These are phyloP conservation scores for Taphrorychus bicolor DNA, from an alignment of 2,888 invertebrate genomes.

Conservation along the genomic window DNA sequence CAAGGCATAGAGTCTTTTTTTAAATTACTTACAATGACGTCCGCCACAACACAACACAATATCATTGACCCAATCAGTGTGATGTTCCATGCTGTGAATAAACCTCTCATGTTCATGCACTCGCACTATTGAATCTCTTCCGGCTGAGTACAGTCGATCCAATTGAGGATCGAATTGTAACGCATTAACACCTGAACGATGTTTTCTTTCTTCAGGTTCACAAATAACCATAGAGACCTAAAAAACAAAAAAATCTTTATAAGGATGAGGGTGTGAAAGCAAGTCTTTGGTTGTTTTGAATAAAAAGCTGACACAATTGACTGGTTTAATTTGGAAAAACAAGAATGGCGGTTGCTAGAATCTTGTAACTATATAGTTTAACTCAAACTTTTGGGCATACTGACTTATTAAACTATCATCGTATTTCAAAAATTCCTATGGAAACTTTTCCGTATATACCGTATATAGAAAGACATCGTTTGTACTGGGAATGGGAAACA, in stretches of 20 bases:
- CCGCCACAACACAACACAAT: slow-evolving; percentile 97
- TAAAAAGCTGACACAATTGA: not conserved
- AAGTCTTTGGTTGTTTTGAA: not conserved
- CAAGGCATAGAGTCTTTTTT: not conserved
- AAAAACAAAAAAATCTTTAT: not conserved
- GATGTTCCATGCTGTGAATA: slow-evolving; percentile 98
- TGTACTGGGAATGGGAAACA: no score
- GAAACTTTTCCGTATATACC: no score
- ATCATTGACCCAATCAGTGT: slow-evolving; percentile 99
- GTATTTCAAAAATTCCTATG: no score
- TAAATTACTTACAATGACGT: slow-evolving; percentile 78
- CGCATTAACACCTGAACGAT: slow-evolving; percentile 95
- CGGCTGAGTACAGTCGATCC: slow-evolving; percentile 93
- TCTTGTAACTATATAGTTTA: no score
- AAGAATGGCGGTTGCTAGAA: no score
- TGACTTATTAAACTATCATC: no score
- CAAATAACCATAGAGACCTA: slow-evolving; percentile 98
- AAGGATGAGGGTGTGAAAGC: no score
- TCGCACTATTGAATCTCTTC: slow-evolving; percentile 95
- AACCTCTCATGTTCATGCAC: slow-evolving; percentile 88
- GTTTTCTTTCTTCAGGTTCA: slow-evolving; percentile 92
- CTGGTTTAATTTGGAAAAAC: no score
- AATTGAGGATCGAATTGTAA: slow-evolving; percentile 89
- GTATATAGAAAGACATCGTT: no score
- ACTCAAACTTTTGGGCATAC: no score